These are phyloP conservation scores for Nephrotoma guestfalica DNA, from an alignment of 2,888 invertebrate species.

Conservation along the genomic window DNA sequence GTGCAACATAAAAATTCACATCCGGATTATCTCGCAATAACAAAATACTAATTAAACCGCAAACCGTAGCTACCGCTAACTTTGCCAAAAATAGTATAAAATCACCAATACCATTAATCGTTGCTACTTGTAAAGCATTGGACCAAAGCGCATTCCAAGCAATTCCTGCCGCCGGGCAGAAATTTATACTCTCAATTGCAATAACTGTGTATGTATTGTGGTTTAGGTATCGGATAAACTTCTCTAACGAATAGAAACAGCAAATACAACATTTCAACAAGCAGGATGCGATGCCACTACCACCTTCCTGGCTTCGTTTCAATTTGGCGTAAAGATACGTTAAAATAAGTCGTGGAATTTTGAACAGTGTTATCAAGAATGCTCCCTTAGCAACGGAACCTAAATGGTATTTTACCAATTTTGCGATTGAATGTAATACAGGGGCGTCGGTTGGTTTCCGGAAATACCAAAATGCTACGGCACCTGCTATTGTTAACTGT, in stretches of 20 bases:
- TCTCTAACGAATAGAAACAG: slow-evolving; percentile 82
- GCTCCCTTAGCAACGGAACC: slow-evolving; percentile 94
- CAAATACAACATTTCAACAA: slow-evolving; percentile 71
- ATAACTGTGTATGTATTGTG: slow-evolving; percentile 92
- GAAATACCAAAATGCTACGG: slow-evolving; percentile 92
- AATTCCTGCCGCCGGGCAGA: slow-evolving; percentile 79
- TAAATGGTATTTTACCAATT: slow-evolving; percentile 73
- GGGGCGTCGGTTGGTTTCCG: slow-evolving; percentile 58
- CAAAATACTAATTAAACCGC: slow-evolving; percentile 63
- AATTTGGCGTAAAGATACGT: slow-evolving; percentile 84
- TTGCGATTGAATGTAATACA: slow-evolving; percentile 54
- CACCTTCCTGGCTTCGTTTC: slow-evolving; percentile 50
- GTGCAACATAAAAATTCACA: slow-evolving; percentile 71
- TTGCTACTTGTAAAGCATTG: slow-evolving; percentile 76
- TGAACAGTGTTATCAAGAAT: slow-evolving; percentile 81
- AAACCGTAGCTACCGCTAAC: slow-evolving; percentile 59
- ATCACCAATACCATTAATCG: slow-evolving; percentile 85
- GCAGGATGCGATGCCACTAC: slow-evolving; percentile 60
- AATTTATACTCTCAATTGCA: slow-evolving; percentile 79
- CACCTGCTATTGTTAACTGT: slow-evolving; percentile 84
- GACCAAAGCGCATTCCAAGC: slow-evolving; percentile 73
- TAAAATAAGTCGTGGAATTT: slow-evolving; percentile 76
- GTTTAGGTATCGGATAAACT: slow-evolving; percentile 80
- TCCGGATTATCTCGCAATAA: slow-evolving; percentile 57
- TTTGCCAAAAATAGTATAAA: slow-evolving; percentile 85